Evolutionary conservation across 2,113 vertebrate species (phyloP).

Genomic region (Girardinichthys multiradiatus): DNA sequence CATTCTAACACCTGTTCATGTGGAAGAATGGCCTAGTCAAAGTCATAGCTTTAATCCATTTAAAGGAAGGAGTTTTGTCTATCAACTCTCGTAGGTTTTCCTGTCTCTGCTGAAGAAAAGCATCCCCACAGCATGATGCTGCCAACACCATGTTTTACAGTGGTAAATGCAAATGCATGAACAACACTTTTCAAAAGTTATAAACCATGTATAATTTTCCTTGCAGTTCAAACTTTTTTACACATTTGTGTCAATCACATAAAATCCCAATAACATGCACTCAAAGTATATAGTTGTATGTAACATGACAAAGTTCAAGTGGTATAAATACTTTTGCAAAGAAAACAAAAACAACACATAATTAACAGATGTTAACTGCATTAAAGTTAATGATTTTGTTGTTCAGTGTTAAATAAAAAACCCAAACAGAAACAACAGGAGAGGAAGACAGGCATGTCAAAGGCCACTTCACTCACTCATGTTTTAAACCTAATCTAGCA

Average conservation of each 20-base stretch:
- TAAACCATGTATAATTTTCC: neutral
- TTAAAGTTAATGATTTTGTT: no score
- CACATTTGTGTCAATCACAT: neutral
- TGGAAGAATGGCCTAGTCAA: no score
- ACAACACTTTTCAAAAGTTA: neutral
- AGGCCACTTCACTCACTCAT: constrained; percentile 52
- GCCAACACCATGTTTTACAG: neutral
- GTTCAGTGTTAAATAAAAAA: no score
- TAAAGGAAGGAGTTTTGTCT: no score
- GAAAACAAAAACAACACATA: neutral
- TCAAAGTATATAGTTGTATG: neutral
- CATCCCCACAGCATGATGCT: neutral
- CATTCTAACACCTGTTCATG: no score
- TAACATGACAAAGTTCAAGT: neutral
- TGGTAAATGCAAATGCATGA: neutral
- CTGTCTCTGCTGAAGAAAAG: neutral
- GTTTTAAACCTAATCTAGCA: constrained; percentile 68
- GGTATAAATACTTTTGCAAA: neutral
- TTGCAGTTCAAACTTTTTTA: no score
- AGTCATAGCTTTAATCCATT: neutral
- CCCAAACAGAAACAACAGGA: constrained; percentile 29
- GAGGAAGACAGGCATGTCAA: constrained; percentile 45
- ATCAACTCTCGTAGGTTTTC: no score
- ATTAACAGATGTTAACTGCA: no score
- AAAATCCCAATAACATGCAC: neutral